Evolutionary conservation across 2,113 vertebrate genomes (phyloP).

Genomic region (Serilophus lunatus): DNA sequence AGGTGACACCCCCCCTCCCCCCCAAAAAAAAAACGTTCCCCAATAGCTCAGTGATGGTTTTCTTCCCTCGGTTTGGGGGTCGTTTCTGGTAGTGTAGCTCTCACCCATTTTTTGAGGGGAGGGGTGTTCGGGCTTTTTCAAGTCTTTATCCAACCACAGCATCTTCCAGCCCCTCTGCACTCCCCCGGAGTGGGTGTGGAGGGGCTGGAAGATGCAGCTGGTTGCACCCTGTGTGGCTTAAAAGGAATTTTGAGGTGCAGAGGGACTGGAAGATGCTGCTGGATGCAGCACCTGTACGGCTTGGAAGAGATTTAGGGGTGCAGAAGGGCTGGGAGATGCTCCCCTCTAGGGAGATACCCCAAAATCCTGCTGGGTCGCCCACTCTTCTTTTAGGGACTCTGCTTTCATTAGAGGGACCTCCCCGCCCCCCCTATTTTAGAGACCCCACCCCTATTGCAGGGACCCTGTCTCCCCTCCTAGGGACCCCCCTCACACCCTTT

Average conservation of each 20-base stretch:
- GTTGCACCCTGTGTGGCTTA: fast-evolving
- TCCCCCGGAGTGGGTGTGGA: neutral
- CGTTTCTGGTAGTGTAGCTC: neutral
- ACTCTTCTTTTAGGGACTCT: too few relatives aligned
- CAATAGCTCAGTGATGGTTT: neutral
- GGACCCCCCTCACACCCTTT: too few relatives aligned
- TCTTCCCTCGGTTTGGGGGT: neutral
- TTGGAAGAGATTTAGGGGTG: neutral
- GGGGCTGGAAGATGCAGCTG: neutral
- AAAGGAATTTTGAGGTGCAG: neutral
- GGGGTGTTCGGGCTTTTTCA: neutral
- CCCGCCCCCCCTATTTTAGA: neutral
- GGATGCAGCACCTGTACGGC: fast-evolving
- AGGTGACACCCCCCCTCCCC: neutral
- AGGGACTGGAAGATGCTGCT: neutral
- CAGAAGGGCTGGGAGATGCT: neutral
- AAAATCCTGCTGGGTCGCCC: neutral
- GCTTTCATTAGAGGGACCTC: neutral
- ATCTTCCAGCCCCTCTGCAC: neutral
- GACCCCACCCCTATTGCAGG: neutral
- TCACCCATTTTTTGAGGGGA: fast-evolving
- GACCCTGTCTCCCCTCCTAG: too few relatives aligned
- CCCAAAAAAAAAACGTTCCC: neutral
- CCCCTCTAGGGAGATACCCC: neutral
- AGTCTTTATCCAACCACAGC: neutral